Evolutionary conservation across 53 echinoderm and acorn worm species (phyloP), one percentile per base, ranked within the genome.

Genomic region (Paelopatides confundens): DNA sequence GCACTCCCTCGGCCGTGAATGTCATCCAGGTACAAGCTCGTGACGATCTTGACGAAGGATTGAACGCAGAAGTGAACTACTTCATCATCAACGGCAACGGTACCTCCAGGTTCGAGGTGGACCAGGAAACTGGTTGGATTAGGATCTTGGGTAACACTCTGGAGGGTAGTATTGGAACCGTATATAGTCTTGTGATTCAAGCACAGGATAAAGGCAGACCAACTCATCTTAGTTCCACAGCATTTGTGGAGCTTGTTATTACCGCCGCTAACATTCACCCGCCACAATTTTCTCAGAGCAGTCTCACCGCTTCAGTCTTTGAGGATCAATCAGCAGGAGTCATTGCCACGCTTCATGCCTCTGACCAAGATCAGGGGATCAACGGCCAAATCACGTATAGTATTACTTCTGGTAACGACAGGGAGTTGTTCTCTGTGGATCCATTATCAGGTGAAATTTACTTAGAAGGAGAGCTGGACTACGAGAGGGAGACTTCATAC

Each of bases 381-480:
- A 98, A 98, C 87, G 98, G 98, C n/a, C 83, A 87, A 71, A 62
- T 98, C 52, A 39, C 74, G 4, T 98, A 95, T 66, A 89, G 82
- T 67, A 92, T 98, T 12, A 85, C 82, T n/a, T 52, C 81, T 12
- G 98, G 94, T 33, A 89, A 85, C 28, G 91, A 91, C 30, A 36
- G 52, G 66, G 87, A 66, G 13, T 69, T 93, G 48, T 98, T 98
- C 67, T 69, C 85, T 18, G 91, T 98, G n/a, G 89, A 85, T 71
- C 86, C 76, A 40, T 46, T n/a, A 28, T 82, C 92, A 46, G 98
- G 94, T 27, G 69, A 82, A 8, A 85, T 98, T 23, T 89, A 83
- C 18, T 54, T 98, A 5, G 91, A 87, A n/a, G 65, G 88, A 47
- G 49, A 86, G 63, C 51, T 98, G 27, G 98, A 98, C 64, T 90